A percentile compares a stretch with the other conserved stretches of the same genome.
These are phyloP conservation scores for Cyphomyrus discorhynchus DNA, from an alignment of 2,113 vertebrate genomes.

Conservation along the genomic window DNA sequence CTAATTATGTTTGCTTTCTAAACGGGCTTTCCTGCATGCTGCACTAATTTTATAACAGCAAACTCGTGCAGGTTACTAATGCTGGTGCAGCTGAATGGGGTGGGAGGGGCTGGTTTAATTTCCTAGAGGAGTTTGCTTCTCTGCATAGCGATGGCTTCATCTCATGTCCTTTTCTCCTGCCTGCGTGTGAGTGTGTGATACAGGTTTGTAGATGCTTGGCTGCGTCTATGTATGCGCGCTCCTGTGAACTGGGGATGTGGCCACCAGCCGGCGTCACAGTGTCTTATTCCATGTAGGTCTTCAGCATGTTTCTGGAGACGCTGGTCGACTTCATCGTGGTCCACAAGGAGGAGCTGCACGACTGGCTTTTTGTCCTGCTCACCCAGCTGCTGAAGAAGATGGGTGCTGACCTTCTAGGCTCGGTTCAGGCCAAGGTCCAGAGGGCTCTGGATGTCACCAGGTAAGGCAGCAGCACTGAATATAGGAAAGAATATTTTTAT, in stretches of 20 bases:
- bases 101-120: neutral
- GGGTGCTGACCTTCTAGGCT: slow-evolving; percentile 87
- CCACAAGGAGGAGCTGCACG: slow-evolving; percentile 83
- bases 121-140: neutral
- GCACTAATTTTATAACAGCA: neutral
- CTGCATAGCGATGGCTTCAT: neutral
- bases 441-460: slow-evolving; percentile 83
- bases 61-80: slow-evolving; percentile 15
- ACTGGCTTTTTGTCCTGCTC: slow-evolving; percentile 85
- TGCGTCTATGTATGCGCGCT: neutral
- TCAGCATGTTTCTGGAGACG: slow-evolving; percentile 94
- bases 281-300: slow-evolving; percentile 63
- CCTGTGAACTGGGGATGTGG: neutral
- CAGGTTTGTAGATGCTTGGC: neutral
- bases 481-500: neutral
- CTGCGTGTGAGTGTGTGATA: neutral
- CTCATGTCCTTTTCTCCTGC: neutral
- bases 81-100: neutral
- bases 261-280: slow-evolving; percentile 31
- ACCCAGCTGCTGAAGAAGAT: slow-evolving; percentile 92
- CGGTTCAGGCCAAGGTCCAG: slow-evolving; percentile 90
- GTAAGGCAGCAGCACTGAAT: slow-evolving; percentile 40
- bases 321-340: slow-evolving; percentile 83
- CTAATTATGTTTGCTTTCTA: slow-evolving; percentile 3
- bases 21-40: slow-evolving; percentile 14